These are phyloP conservation scores for Ancistrus triradiatus DNA, from an alignment of 2,113 vertebrate genomes.

Conservation along the genomic window DNA sequence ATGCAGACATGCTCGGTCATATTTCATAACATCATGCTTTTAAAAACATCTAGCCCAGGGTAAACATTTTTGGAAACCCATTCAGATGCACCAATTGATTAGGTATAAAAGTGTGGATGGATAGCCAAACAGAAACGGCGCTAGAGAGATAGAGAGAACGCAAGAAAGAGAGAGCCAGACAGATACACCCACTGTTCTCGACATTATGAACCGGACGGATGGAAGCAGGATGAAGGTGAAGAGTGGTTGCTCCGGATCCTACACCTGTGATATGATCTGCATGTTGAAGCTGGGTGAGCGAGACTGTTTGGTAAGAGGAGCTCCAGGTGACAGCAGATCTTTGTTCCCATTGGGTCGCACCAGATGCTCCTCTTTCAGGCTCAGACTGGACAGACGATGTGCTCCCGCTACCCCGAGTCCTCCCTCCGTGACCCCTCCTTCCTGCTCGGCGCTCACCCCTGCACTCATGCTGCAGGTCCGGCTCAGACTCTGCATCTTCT, in stretches of 20 bases:
- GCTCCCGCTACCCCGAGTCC: constrained; percentile 68
- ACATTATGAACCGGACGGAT: not conserved
- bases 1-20: too few species aligned
- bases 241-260: constrained; percentile 45
- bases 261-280: constrained; percentile 99
- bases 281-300: constrained; percentile 99
- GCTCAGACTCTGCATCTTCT: constrained; percentile 89
- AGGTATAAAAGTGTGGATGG: not conserved
- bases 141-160: not conserved
- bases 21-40: too few species aligned
- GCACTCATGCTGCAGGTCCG: constrained; percentile 89
- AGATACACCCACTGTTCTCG: not conserved
- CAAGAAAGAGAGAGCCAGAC: not conserved
- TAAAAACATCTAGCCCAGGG: too few species aligned
- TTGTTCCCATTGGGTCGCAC: constrained; percentile 75
- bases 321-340: constrained; percentile 80
- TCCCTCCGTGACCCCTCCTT: constrained; percentile 53
- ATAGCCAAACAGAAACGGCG: not conserved
- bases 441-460: constrained; percentile 78
- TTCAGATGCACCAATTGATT: not conserved
- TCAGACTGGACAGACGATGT: constrained; percentile 88
- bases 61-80: not conserved
- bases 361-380: constrained; percentile 90
- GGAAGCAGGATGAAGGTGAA: not conserved
- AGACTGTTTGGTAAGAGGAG: constrained; percentile 90